Evolutionary conservation across 2,888 invertebrate genomes (phyloP), one percentile per base, ranked within the genome.

Genomic region (Ophioninae sp.): DNA sequence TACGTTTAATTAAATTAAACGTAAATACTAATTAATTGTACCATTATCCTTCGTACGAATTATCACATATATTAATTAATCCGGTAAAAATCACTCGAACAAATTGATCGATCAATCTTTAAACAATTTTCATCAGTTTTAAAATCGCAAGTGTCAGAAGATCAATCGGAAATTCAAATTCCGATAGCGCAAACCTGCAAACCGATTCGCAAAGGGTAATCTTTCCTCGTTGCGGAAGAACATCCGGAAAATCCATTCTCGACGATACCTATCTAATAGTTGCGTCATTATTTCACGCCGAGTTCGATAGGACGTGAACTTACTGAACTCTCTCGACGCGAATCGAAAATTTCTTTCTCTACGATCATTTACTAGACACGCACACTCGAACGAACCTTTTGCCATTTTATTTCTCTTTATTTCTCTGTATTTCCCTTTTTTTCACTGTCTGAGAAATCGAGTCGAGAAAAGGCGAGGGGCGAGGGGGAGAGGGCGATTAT

Each of bases 261-360:
- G 21, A 6, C 13, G 17, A 50, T 67, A 44, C 21, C 44, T 7
- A 20, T 8, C 50, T 57, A 44, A 20, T 70, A 21, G 17, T 72
- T 65, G n/a, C 41, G 65, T 65, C 37, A 72, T 44, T 39, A n/a
- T 61, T 64, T 62, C 13, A 41, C 56, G 2, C 50, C 7, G 59
- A 61, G 69, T 30, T 41, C 37, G 61, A 61, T 37, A 61, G 44
- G 20, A 50, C 20, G 23, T 70, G 39, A 69, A 81, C 82, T 41
- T 44, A 69, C 62, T 67, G 80, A 83, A 78, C 83, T 74, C 61
- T 20, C n/a, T 13, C 0, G 61, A 56, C 17, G 21, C 50, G 20
- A 39, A 72, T 39, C 50, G 78, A 73, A 72, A 70, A 65, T 69
- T 79, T 77, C 70, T 73, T 65, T 70, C 67, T 81, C 69, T 81